These are phyloP conservation scores for Eristalis tenax DNA, from an alignment of 2,888 invertebrate species.

Conservation along the genomic window DNA sequence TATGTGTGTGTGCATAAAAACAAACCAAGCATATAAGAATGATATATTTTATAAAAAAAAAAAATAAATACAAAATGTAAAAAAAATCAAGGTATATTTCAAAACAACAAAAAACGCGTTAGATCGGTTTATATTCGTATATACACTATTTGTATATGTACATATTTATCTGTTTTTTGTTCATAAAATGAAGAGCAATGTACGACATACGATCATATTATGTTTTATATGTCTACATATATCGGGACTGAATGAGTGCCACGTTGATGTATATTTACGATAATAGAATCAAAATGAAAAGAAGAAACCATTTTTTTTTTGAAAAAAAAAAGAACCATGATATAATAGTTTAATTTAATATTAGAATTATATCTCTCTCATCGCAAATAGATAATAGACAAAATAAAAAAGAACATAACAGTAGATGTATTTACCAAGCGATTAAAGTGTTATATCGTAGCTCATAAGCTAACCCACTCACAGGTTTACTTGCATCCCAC, in stretches of 20 bases:
- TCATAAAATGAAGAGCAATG: background rate
- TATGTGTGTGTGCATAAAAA: slow-evolving; percentile 31
- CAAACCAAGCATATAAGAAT: slow-evolving; percentile 29
- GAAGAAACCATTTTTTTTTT: slow-evolving; percentile 5
- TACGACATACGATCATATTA: slow-evolving; percentile 8
- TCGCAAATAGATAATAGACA: slow-evolving; percentile 38
- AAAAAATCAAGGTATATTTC: slow-evolving; percentile 8
- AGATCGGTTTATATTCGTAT: slow-evolving; percentile 5
- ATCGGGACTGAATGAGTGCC: slow-evolving; percentile 66
- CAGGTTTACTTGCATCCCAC: slow-evolving; percentile 20
- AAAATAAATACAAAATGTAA: background rate
- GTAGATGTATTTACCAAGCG: slow-evolving; percentile 38
- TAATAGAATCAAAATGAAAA: background rate
- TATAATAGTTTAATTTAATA: slow-evolving; percentile 34
- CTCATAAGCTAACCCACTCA: slow-evolving; percentile 12
- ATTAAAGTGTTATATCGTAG: slow-evolving; percentile 33
- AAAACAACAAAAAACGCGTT: slow-evolving; percentile 17
- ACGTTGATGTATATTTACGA: slow-evolving; percentile 59
- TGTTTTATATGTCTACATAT: slow-evolving; percentile 13
- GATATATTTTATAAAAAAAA: slow-evolving; percentile 30
- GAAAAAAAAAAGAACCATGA: slow-evolving; percentile 6
- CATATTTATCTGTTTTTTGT: slow-evolving; percentile 3
- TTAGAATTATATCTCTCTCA: slow-evolving; percentile 46
- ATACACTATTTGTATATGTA: slow-evolving; percentile 12
- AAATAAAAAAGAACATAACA: slow-evolving; percentile 10